A percentile compares a stretch with the other conserved stretches of the same genome.
Evolutionary conservation across 2,888 invertebrate species (phyloP).

Genomic region (Drosophila subquinaria): DNA sequence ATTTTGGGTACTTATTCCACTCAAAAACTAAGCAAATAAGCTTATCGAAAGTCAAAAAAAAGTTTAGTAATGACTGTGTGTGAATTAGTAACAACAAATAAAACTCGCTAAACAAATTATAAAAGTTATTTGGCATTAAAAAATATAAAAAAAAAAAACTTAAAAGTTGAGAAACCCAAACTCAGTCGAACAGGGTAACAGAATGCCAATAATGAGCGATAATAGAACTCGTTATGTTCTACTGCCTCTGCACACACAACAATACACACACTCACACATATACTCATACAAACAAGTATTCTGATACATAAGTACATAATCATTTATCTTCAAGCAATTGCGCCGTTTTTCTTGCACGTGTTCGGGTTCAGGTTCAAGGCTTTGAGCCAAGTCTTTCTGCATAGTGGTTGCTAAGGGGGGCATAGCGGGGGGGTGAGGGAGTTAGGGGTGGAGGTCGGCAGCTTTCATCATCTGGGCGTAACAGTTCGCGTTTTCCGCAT

Average conservation of each 20-base stretch:
- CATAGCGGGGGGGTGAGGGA: too few species aligned
- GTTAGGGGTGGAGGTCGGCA: neutral
- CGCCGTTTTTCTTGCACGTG: conserved; percentile 56
- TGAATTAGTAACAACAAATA: conserved; percentile 30
- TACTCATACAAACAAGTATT: neutral
- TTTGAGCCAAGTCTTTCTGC: neutral
- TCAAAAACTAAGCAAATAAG: neutral
- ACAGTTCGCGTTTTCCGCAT: conserved; percentile 57
- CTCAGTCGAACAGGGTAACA: conserved; percentile 11
- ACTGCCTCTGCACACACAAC: conserved; percentile 4
- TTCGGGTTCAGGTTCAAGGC: conserved; percentile 57
- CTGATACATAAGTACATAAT: conserved; percentile 39
- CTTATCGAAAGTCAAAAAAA: conserved; percentile 25
- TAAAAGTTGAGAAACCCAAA: conserved; percentile 23
- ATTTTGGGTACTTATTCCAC: neutral
- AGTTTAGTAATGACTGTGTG: conserved; percentile 22
- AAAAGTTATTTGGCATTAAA: conserved; percentile 29
- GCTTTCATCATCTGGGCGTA: conserved; percentile 33
- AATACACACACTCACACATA: neutral
- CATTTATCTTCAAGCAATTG: conserved; percentile 59
- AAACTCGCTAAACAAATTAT: conserved; percentile 46
- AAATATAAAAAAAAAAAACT: neutral
- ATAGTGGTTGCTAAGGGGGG: neutral
- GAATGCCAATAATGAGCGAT: conserved; percentile 41
- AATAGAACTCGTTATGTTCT: conserved; percentile 48